phyloP scores from a whole-genome alignment of 2,113 vertebrate genomes.

The Pardalotus punctatus region DNA sequence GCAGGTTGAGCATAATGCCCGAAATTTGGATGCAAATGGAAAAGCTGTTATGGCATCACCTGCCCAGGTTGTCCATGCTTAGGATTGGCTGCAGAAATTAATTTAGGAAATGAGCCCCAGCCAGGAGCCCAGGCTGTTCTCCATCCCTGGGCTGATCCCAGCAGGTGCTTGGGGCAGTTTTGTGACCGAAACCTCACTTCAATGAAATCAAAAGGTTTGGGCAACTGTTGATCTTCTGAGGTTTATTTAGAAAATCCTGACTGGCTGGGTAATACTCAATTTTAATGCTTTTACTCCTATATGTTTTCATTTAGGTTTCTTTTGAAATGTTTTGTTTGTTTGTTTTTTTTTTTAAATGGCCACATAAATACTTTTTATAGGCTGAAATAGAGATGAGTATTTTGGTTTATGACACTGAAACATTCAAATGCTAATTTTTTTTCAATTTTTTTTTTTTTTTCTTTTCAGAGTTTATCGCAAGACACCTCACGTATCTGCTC shows the following conservation, averaged over 20 bases:
- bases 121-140: neutral
- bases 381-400: neutral
- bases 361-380: neutral
- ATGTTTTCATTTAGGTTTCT: neutral
- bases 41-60: neutral
- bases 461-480: neutral
- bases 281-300: neutral
- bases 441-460: neutral
- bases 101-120: neutral
- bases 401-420: neutral
- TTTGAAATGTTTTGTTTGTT: neutral
- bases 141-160: accelerated
- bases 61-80: neutral
- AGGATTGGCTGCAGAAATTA: neutral
- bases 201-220: neutral
- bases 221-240: too few relatives aligned
- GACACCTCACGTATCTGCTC: neutral
- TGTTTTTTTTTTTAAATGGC: too few relatives aligned
- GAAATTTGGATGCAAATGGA: neutral
- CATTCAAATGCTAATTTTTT: neutral
- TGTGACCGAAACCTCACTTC: neutral
- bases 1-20: neutral
- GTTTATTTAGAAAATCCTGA: neutral
- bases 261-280: accelerated
- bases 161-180: neutral